These are phyloP conservation scores for Pyxicephalus adspersus DNA, from an alignment of 2,113 vertebrate species.

Conservation along the genomic window DNA sequence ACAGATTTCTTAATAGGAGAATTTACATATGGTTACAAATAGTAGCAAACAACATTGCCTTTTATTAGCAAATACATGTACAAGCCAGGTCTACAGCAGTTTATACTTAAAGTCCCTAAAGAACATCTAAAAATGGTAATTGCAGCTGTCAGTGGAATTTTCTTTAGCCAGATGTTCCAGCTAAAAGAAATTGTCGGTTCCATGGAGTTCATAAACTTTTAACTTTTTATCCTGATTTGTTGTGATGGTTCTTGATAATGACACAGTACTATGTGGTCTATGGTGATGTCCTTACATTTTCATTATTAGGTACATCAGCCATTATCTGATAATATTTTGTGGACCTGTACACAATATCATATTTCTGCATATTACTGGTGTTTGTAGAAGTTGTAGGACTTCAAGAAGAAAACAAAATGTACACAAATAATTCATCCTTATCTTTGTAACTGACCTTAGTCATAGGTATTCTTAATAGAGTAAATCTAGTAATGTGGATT, in stretches of 20 bases:
- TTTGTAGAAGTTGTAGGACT: too few species aligned
- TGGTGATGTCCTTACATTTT: neutral
- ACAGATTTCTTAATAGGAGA: conserved; percentile 35
- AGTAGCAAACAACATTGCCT: conserved; percentile 59
- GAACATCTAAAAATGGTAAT: conserved; percentile 53
- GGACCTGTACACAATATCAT: too few species aligned
- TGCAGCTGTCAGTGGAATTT: conserved; percentile 65
- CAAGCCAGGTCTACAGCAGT: conserved; percentile 69
- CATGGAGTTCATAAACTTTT: conserved; percentile 64
- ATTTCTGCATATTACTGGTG: too few species aligned
- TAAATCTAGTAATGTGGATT: too few species aligned
- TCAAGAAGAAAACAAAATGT: too few species aligned
- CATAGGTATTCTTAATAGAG: too few species aligned
- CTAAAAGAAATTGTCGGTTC: conserved; percentile 63
- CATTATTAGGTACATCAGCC: neutral
- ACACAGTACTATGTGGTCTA: neutral
- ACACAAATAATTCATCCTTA: too few species aligned
- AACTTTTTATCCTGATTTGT: conserved; percentile 41
- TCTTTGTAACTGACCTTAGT: too few species aligned
- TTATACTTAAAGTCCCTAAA: conserved; percentile 65
- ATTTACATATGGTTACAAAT: conserved; percentile 62
- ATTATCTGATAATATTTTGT: too few species aligned
- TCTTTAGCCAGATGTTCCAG: conserved; percentile 71
- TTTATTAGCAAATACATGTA: conserved; percentile 48
- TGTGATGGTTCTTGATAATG: conserved; percentile 4